phyloP scores from a whole-genome alignment of 1,140 invertebrate species.

The Drosophila takahashii region DNA sequence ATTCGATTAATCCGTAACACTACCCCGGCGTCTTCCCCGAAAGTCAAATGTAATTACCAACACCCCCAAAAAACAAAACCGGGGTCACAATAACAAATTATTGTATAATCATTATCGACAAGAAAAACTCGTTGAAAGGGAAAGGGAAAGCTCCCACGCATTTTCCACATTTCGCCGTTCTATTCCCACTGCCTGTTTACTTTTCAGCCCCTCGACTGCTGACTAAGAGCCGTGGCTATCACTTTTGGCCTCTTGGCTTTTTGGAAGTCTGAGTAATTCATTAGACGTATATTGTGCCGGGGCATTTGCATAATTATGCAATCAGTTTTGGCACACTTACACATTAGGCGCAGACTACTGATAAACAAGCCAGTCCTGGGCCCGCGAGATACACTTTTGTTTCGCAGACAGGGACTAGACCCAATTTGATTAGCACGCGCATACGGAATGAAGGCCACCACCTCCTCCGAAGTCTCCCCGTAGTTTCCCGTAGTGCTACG shows the following conservation, averaged over 20 bases:
- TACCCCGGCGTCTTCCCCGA: conserved; percentile 3
- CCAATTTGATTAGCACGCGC: conserved; percentile 78
- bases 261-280: conserved; percentile 65
- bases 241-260: conserved; percentile 22
- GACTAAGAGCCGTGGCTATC: conserved; percentile 43
- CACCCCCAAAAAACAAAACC: conserved; percentile 21
- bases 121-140: conserved; percentile 11
- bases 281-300: conserved; percentile 74
- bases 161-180: background rate
- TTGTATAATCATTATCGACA: conserved; percentile 63
- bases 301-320: conserved; percentile 81
- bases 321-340: conserved; percentile 81
- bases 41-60: conserved; percentile 52
- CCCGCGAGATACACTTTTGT: conserved; percentile 22
- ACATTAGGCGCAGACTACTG: conserved; percentile 78
- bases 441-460: conserved; percentile 66
- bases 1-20: conserved; percentile 59
- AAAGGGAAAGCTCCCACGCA: background rate
- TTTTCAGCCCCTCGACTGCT: conserved; percentile 31
- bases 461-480: conserved; percentile 1
- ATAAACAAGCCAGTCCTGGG: conserved; percentile 62
- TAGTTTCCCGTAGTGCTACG: background rate
- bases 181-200: conserved; percentile 2
- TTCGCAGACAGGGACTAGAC: conserved; percentile 77
- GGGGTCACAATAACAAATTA: conserved; percentile 68